A percentile compares a stretch with the other conserved stretches of the same genome.
phyloP scores from a whole-genome alignment of 2,797 vertebrate genomes.

The Rhynchotus rufescens region DNA sequence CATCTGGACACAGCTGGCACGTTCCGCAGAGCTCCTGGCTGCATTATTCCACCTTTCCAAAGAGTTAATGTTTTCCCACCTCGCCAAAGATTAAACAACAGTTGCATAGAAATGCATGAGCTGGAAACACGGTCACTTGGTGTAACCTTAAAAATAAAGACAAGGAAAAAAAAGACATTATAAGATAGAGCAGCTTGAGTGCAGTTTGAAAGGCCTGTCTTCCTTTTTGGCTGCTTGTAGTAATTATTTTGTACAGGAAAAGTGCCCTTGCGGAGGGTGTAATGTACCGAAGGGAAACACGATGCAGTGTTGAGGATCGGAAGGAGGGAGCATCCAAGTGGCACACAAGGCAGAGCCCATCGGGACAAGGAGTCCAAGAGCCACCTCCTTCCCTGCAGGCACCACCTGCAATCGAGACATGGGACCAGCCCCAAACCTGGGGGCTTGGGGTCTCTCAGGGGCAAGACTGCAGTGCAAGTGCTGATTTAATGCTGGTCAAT shows the following conservation, averaged over 20 bases:
- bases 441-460: not conserved
- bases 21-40: not conserved
- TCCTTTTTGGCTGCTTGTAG: not conserved
- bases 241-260: not conserved
- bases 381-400: accelerated
- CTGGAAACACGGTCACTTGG: not conserved
- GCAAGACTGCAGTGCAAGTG: not conserved
- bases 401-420: not conserved
- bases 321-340: not conserved
- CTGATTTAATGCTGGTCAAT: not conserved
- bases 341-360: not conserved
- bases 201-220: not conserved
- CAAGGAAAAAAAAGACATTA: not conserved
- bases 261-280: not conserved
- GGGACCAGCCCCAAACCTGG: not conserved
- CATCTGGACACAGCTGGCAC: not conserved
- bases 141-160: not conserved
- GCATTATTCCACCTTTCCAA: not conserved
- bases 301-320: not conserved
- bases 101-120: not conserved
- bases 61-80: not conserved
- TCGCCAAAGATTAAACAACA: not conserved
- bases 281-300: not conserved
- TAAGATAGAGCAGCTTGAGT: not conserved
- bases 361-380: accelerated